Percentiles rank a stretch among this genome's conserved stretches.
Evolutionary conservation across 2,888 invertebrate genomes (phyloP).

Genomic region (Spodoptera picta): DNA sequence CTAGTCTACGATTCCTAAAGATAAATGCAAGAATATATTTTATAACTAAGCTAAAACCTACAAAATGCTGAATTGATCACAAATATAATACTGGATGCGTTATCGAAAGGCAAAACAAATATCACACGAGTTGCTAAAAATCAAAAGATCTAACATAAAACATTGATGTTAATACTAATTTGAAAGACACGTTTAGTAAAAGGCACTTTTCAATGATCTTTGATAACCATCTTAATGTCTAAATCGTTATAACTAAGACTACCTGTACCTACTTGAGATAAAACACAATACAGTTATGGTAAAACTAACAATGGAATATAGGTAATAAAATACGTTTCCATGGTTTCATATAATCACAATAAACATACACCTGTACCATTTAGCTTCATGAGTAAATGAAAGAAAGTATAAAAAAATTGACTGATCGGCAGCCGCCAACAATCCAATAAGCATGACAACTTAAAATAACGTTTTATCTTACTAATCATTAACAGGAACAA

Average conservation of each 20-base stretch:
- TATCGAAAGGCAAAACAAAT: constrained; percentile 66
- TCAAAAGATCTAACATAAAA: constrained; percentile 16
- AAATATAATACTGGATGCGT: constrained; percentile 77
- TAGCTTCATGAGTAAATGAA: background rate
- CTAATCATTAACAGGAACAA: constrained; percentile 10
- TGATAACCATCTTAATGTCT: constrained; percentile 15
- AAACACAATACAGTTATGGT: constrained; percentile 4
- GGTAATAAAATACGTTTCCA: constrained; percentile 12
- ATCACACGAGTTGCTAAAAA: constrained; percentile 65
- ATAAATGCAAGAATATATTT: constrained; percentile 29
- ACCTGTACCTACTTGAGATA: constrained; percentile 7
- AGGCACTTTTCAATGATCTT: constrained; percentile 57
- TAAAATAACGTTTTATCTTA: background rate
- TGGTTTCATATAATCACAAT: constrained; percentile 17
- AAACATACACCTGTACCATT: background rate
- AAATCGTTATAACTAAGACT: constrained; percentile 18
- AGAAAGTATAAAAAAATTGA: too few species aligned
- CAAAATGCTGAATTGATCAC: constrained; percentile 57
- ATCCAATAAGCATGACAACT: background rate
- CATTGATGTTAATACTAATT: constrained; percentile 38
- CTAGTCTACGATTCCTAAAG: constrained; percentile 17
- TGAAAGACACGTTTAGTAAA: constrained; percentile 58
- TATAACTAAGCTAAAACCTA: constrained; percentile 30
- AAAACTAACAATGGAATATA: background rate
- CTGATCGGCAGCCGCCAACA: too few species aligned